phyloP scores from a whole-genome alignment of 2,797 vertebrate genomes.

The Gambusia yucatana region DNA sequence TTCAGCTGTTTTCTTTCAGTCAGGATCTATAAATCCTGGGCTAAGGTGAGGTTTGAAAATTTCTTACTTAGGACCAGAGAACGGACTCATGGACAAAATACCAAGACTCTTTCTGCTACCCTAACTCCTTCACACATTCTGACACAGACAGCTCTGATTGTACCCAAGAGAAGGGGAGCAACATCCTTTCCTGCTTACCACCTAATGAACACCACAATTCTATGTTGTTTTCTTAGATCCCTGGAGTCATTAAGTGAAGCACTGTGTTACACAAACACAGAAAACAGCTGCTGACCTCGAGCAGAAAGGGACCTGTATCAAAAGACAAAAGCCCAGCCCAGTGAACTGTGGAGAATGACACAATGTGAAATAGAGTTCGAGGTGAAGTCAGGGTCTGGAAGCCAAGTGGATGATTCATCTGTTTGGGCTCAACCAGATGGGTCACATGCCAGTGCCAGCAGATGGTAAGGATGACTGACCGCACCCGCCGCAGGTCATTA shows the following conservation, averaged over 20 bases:
- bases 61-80: too few relatives aligned
- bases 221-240: not conserved
- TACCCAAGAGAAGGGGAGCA: not conserved
- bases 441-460: conserved; percentile 66
- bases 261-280: not conserved
- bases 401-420: conserved; percentile 72
- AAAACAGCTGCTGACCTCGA: conserved; percentile 56
- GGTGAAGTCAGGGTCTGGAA: conserved; percentile 59
- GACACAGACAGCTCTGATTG: not conserved
- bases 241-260: conserved; percentile 15
- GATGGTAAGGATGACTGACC: conserved; percentile 73
- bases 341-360: conserved; percentile 53
- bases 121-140: not conserved
- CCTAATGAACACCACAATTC: not conserved
- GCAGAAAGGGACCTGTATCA: conserved; percentile 9
- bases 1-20: not conserved
- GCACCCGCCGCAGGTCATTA: conserved; percentile 61
- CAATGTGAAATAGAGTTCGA: conserved; percentile 44
- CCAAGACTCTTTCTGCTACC: not conserved
- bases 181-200: not conserved
- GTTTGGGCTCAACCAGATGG: conserved; percentile 67
- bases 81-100: not conserved
- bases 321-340: conserved; percentile 14
- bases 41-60: not conserved
- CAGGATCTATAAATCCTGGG: not conserved